Percentiles rank a stretch among this genome's conserved stretches.
phyloP scores from a whole-genome alignment of 2,797 vertebrate genomes.

The Triplophysa bombifrons region DNA sequence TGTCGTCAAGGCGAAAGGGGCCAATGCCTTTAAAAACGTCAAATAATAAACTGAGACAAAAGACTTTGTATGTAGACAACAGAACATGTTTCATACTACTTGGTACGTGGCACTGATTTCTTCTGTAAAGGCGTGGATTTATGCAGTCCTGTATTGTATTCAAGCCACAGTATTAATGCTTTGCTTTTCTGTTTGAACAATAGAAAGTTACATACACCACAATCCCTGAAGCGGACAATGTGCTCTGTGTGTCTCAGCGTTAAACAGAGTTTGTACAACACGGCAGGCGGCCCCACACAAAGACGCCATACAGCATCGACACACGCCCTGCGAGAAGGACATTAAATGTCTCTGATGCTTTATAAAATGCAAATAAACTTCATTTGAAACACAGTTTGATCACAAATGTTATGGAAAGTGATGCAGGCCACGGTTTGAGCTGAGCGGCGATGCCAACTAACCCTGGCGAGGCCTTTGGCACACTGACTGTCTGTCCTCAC shows the following conservation, averaged over 20 bases:
- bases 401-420: conserved; percentile 6
- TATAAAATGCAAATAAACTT: conserved; percentile 28
- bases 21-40: conserved; percentile 16
- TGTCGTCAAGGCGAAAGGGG: background rate
- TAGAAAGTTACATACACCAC: conserved; percentile 69
- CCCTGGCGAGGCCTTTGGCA: background rate
- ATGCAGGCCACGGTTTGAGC: background rate
- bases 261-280: conserved; percentile 33
- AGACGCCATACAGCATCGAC: conserved; percentile 64
- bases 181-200: conserved; percentile 65
- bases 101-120: conserved; percentile 64
- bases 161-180: conserved; percentile 33
- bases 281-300: conserved; percentile 64
- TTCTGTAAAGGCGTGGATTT: conserved; percentile 48
- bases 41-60: conserved; percentile 40
- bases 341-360: conserved; percentile 40
- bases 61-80: conserved; percentile 32
- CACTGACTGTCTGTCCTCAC: conserved; percentile 17
- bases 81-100: conserved; percentile 61
- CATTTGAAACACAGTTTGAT: conserved; percentile 16
- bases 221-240: conserved; percentile 71
- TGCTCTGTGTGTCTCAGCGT: conserved; percentile 64
- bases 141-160: conserved; percentile 64
- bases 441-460: background rate
- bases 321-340: conserved; percentile 41